A percentile compares a stretch with the other conserved stretches of the same genome.
Conservation (phyloP, 1,140 invertebrate genomes). For the Drosophila rufa region DNA sequence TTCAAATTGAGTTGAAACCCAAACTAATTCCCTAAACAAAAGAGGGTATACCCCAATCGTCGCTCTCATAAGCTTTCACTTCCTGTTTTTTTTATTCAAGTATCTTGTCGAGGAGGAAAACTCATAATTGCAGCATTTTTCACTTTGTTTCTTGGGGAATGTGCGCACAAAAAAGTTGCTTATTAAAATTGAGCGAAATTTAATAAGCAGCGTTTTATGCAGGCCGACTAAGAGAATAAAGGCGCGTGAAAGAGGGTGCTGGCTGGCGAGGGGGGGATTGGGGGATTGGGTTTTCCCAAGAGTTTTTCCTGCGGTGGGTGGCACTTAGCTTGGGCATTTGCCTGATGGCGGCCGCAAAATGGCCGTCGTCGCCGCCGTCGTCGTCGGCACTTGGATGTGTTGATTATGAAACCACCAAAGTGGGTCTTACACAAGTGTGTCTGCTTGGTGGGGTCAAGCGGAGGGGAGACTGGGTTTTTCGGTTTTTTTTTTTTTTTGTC, state of each 20-base stretch:
- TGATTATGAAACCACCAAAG: constrained; percentile 69
- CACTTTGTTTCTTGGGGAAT: constrained; percentile 71
- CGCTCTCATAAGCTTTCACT: background rate
- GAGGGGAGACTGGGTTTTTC: background rate
- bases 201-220: constrained; percentile 80
- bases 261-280: background rate
- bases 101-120: constrained; percentile 31
- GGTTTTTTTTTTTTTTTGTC: background rate
- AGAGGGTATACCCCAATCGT: constrained; percentile 10
- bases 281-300: constrained; percentile 39
- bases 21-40: no score
- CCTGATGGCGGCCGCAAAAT: constrained; percentile 62
- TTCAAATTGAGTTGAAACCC: background rate
- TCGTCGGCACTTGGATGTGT: constrained; percentile 39
- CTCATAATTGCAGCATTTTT: constrained; percentile 72
- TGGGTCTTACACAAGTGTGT: constrained; percentile 68
- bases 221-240: constrained; percentile 47
- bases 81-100: constrained; percentile 38
- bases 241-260: background rate
- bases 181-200: constrained; percentile 81
- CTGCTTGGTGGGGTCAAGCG: constrained; percentile 14
- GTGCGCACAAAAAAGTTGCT: constrained; percentile 65
- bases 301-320: constrained; percentile 40
- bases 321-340: constrained; percentile 57
- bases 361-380: constrained; percentile 33